Evolutionary conservation across 2,797 vertebrate genomes (phyloP), one percentile per base, ranked within the genome.

Genomic region (Gobio occitaniae): DNA sequence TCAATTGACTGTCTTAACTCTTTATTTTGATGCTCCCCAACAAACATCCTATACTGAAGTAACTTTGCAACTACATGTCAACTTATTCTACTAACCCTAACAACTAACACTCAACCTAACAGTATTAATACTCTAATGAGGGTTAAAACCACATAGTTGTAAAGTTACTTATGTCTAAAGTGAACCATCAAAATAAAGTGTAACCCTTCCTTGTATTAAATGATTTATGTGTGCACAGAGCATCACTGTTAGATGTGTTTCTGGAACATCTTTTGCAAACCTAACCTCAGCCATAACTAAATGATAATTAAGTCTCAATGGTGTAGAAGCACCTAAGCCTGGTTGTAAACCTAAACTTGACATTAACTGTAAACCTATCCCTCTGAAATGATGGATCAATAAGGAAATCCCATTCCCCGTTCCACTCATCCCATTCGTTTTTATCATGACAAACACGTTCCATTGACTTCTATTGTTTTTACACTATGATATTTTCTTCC

Each of bases 391-490:
- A 32, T 32, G 29, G 63, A 65, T 63, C 25, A 29, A 29, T 4
- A 25, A 29, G n/a, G n/a, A 63, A 63, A 29, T 6, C 61, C 0
- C 0, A 1, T 29, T 6, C 12, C 12, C 15, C 15, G 5, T 6
- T 52, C 16, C 16, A 17, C 54, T 3, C 54, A 4, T 4, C 11
- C 21, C 56, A 12, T 63, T 61, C 21, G 21, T 56, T 21, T 59
- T 59, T 25, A 63, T 63, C 61, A 63, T 15, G n/a, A 63, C 59
- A 63, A 25, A 15, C 59, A 29, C 13, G 32, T 63, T 65, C 78
- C 63, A 38, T 63, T 79, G 52, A 69, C 17, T 52, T 54, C 2
- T 7, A 69, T 80, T 48, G 50, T 66, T 44, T 83, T 47, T n/a
- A 50, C 15, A 7, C 21, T 15, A 41, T 21, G n/a, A 36, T 21